Conservation (phyloP, 2,113 vertebrate species). For the Ctenomys sociabilis region DNA sequence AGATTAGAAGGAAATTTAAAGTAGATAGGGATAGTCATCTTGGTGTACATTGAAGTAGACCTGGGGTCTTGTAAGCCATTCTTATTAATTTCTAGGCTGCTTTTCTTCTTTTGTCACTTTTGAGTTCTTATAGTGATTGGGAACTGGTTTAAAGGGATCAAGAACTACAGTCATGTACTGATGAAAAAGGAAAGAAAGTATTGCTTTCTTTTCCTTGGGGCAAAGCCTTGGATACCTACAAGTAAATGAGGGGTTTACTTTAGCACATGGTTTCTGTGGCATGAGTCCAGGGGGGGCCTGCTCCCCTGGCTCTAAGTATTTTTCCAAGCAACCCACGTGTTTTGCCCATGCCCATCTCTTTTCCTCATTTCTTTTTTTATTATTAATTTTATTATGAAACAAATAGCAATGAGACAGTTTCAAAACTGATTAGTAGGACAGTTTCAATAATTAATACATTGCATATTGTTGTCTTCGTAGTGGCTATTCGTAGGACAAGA, state of each 20-base stretch:
- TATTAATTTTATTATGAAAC: no score
- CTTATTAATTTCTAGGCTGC: neutral
- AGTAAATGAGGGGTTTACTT: neutral
- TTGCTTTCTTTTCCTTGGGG: neutral
- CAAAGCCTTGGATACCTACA: neutral
- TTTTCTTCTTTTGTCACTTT: neutral
- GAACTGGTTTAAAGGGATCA: neutral
- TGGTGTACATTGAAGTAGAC: neutral
- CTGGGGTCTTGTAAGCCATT: neutral
- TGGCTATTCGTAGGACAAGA: no score
- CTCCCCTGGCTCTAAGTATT: neutral
- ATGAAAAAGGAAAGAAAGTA: no score
- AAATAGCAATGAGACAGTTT: no score
- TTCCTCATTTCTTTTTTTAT: no score
- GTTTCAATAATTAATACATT: no score
- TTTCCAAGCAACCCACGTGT: neutral
- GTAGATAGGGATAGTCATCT: neutral
- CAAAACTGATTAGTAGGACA: no score
- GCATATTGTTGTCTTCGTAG: no score
- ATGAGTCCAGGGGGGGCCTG: neutral
- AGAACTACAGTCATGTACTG: no score
- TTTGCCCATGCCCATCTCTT: neutral
- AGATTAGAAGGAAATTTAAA: neutral
- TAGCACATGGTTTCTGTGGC: neutral
- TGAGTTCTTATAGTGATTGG: neutral